Evolutionary conservation across 2,797 vertebrate species (phyloP).

Genomic region (Lacerta viridis): DNA sequence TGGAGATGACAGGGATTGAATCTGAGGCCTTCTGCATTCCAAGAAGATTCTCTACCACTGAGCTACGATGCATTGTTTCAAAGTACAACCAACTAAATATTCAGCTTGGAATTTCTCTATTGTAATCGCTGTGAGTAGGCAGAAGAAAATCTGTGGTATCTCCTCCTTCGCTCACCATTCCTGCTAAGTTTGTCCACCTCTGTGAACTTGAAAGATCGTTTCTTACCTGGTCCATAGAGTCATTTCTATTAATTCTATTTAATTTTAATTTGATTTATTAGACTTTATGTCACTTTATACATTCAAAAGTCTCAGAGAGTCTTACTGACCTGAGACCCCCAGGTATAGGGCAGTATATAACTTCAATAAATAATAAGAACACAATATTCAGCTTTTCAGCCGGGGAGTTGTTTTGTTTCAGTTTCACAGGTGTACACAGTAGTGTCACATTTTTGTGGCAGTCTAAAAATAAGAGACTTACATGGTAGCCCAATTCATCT

Average conservation of each 20-base stretch:
- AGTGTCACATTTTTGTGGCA: not conserved
- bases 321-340: too few species aligned
- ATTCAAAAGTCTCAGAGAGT: too few species aligned
- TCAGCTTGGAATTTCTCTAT: not conserved
- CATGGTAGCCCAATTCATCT: not conserved
- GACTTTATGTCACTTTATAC: too few species aligned
- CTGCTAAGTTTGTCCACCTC: not conserved
- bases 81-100: not conserved
- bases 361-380: too few species aligned
- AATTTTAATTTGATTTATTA: not conserved
- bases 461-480: not conserved
- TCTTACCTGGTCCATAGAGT: not conserved
- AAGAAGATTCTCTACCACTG: too few species aligned
- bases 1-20: too few species aligned
- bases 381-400: not conserved
- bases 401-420: not conserved
- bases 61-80: not conserved
- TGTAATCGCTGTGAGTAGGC: not conserved
- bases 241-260: not conserved
- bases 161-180: not conserved
- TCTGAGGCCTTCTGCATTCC: too few species aligned
- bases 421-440: not conserved
- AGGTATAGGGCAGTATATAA: too few species aligned
- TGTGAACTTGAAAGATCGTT: not conserved
- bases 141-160: not conserved